Conservation (phyloP, 2,888 invertebrate genomes). For the Thelaira solivaga region DNA sequence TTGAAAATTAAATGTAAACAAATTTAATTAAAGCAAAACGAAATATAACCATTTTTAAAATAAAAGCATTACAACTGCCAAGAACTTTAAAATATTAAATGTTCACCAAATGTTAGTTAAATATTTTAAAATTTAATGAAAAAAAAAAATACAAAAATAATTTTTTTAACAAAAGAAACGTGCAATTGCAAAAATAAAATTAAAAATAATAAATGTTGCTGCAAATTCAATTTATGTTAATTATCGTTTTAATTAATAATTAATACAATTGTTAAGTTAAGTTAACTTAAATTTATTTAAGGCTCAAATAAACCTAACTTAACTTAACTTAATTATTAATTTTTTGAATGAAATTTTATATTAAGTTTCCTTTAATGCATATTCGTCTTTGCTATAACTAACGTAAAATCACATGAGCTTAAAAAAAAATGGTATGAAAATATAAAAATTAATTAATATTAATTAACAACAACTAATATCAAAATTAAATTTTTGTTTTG, state of each 20-base stretch:
- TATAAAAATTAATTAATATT: neutral
- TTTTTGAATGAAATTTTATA: neutral
- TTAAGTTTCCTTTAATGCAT: neutral
- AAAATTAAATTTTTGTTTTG: conserved; percentile 19
- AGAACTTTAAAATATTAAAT: conserved; percentile 72
- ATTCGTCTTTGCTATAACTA: conserved; percentile 19
- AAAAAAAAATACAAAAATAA: neutral
- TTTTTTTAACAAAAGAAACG: too few relatives aligned
- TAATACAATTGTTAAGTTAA: neutral
- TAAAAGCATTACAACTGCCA: conserved; percentile 70
- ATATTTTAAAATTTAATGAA: conserved; percentile 41
- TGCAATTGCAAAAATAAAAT: too few relatives aligned
- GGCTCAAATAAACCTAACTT: too few relatives aligned
- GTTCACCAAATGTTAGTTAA: conserved; percentile 66
- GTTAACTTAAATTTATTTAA: too few relatives aligned
- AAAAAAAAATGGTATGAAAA: conserved; percentile 20
- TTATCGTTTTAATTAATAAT: neutral
- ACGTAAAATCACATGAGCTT: conserved; percentile 47
- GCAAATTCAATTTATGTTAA: conserved; percentile 19
- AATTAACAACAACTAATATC: neutral
- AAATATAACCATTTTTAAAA: conserved; percentile 35
- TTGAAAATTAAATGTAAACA: neutral
- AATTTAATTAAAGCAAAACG: conserved; percentile 26
- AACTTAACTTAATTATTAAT: conserved; percentile 3
- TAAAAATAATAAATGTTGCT: too few relatives aligned